Conservation (phyloP, 2,797 vertebrate species). For the Esox masquinongy region DNA sequence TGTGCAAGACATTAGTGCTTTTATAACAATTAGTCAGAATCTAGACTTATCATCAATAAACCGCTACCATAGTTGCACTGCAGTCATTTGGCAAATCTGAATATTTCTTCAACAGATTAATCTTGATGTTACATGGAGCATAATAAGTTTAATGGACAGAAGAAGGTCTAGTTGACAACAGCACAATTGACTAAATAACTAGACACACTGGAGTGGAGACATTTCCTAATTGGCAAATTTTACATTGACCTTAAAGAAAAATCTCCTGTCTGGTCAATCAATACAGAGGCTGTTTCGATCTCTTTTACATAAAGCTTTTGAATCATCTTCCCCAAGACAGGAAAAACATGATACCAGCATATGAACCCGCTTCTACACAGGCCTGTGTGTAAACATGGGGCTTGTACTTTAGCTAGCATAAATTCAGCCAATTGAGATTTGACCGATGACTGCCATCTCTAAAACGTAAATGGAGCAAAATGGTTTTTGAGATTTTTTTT, state of each 20-base stretch:
- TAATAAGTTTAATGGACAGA: neutral
- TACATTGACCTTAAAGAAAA: neutral
- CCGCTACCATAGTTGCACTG: constrained; percentile 1
- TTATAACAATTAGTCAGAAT: neutral
- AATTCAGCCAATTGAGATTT: neutral
- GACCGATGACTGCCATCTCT: neutral
- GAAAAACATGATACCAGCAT: neutral
- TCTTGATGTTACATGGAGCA: neutral
- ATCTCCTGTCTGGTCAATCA: no score
- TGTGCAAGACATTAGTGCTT: constrained; percentile 2
- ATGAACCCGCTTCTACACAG: neutral
- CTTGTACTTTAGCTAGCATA: neutral
- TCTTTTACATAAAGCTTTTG: neutral
- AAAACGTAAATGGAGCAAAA: neutral
- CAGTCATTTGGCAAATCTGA: constrained; percentile 8
- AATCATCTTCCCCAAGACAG: neutral
- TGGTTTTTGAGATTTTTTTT: neutral
- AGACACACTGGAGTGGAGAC: neutral
- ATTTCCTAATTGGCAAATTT: neutral
- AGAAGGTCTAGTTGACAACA: neutral
- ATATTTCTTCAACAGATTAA: neutral
- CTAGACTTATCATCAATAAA: neutral
- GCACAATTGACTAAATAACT: neutral
- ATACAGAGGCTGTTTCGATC: neutral
- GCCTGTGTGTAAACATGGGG: neutral